Base-by-base conservation (phyloP, 2,888 invertebrate species). In the Drepana falcataria region DNA sequence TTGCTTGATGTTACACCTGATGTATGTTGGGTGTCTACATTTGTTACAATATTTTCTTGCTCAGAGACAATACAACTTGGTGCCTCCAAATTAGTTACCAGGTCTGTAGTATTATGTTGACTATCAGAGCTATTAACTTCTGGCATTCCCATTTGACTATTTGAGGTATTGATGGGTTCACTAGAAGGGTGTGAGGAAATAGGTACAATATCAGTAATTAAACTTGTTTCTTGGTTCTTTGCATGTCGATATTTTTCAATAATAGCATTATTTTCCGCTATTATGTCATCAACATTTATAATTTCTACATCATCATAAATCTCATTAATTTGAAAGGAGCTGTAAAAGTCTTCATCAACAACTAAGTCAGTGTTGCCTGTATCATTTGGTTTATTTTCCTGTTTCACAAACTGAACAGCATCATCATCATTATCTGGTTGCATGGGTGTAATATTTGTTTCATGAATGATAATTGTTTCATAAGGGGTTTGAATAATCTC, bases 251-350 rank as follows among this genome's bases (percentile, higher is more conserved):
- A 66, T 55, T 66, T 72, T 40, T 65, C 48, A 44, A 71, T 57
- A 49, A 78, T 58, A n/a, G 64, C 59, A 56, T 63, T 60, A 63
- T 72, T 79, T 58, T 73, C 65, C 57, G 73, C 75, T 53, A 83
- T 69, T 2, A 81, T 52, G 49, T 73, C 66, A 60, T 83, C 81
- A 58, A 81, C 56, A 71, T 78, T 71, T 53, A 75, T 70, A 6
- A 75, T 55, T 55, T 75, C 74, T 33, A 56, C 49, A 55, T 67
- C 59, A 53, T 56, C 44, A 44, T 54, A 33, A 35, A 49, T 37
- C 49, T 58, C 48, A 54, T 59, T 56, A 35, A 65, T 49, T 47
- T 60, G 47, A 51, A 51, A 40, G n/a, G 40, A 21, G 33, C 55
- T 58, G 48, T 62, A 63, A 57, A 59, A 64, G 37, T 66, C 59